Conservation (phyloP, 1,140 invertebrate species). For the Probaryconus sp. region DNA sequence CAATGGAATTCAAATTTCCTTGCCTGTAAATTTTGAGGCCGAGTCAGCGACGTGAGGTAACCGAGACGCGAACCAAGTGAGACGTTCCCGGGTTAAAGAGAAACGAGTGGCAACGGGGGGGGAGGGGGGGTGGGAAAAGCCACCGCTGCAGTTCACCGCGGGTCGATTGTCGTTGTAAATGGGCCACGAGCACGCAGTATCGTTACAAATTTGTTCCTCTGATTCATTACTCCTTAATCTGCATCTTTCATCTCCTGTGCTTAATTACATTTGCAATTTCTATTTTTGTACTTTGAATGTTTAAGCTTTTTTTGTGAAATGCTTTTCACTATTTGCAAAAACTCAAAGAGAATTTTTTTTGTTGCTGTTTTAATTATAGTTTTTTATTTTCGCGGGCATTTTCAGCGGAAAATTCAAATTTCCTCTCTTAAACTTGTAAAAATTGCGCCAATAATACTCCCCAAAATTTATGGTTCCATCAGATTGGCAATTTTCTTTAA, state of each 20-base stretch:
- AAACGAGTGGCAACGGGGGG: neutral
- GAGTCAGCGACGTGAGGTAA: no score
- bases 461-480: no score
- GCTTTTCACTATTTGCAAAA: no score
- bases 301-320: no score
- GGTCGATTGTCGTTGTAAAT: constrained; percentile 49
- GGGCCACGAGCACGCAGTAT: constrained; percentile 59
- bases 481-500: no score
- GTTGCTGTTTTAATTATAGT: no score
- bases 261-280: constrained; percentile 48
- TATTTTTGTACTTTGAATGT: constrained; percentile 22
- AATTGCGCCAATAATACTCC: no score
- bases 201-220: constrained; percentile 60
- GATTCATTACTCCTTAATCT: constrained; percentile 61
- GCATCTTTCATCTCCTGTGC: constrained; percentile 45
- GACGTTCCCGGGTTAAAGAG: neutral
- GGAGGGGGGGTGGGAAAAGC: constrained; percentile 8
- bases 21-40: constrained; percentile 36
- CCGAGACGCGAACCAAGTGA: no score
- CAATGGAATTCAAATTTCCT: constrained; percentile 57
- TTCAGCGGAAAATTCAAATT: no score
- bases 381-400: no score
- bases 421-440: no score
- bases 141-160: constrained; percentile 20
- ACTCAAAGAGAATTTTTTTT: no score